Base-by-base conservation (phyloP, 2,888 invertebrate genomes). In the Eumacrocentrus americanus region DNA sequence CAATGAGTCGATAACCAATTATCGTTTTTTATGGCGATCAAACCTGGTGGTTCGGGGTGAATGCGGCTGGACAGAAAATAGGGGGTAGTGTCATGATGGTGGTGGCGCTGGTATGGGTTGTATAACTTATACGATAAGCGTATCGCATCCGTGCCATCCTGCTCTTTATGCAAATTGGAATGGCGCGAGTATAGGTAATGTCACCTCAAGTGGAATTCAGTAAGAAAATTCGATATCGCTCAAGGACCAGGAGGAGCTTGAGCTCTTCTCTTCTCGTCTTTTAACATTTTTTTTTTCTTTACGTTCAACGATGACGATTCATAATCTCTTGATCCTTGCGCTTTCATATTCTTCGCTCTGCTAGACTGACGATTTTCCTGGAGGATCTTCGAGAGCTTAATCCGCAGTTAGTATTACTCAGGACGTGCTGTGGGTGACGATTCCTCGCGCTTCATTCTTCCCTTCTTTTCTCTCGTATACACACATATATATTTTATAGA, bases 1-100 rank as follows among this genome's bases (percentile, higher is more conserved):
- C 70, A 68, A 70, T 70, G 70, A 72, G 66, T 74, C 74, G 71
- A 75, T 76, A 74, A 75, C 72, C 77, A 77, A 76, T 78, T 76
- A 76, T 70, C 65, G 69, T 73, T 74, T 72, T 67, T 59, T 63
- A 53, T 29, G 34, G 12, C 20, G 37, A 34, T 50, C 56, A 46
- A n/a, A 29, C 51, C 57, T 44, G 47, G 50, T 40, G 38, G 57
- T 23, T 44, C n/a, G 7, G 23, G 48, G 47, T 29, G 38, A 12
- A 29, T 37, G 9, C 7, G n/a, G 52, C 16, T 56, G 56, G 40
- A 38, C 25, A 20, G 16, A 52, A 37, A 23, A 16, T 22, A 22
- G 35, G 14, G 50, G 5, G 14, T 54, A 22, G 14, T 6, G 14
- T 12, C 29, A 29, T 18, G 22, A 25, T 7, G 23, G 37, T 12